These are phyloP conservation scores for Hippocampus abdominalis DNA, from an alignment of 2,113 vertebrate genomes.

Conservation along the genomic window DNA sequence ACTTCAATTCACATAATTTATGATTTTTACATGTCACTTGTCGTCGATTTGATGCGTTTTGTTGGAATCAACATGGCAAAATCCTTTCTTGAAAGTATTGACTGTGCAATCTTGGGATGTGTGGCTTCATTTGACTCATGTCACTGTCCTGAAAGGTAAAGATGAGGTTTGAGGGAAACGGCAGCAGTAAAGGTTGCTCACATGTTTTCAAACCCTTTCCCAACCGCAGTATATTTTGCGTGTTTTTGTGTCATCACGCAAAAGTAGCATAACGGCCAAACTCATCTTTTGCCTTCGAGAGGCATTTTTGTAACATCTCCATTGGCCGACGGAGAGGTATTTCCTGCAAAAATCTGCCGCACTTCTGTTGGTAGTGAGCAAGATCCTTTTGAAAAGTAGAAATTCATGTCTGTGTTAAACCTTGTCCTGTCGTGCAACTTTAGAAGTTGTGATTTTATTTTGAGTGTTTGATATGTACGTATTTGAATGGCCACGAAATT, in stretches of 20 bases:
- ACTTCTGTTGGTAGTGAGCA: neutral
- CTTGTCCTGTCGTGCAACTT: neutral
- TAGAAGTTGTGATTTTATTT: neutral
- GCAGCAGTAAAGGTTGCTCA: neutral
- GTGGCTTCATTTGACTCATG: neutral
- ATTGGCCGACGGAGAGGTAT: too few species aligned
- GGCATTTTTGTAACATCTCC: too few species aligned
- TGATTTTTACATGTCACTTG: neutral
- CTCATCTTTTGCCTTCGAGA: too few species aligned
- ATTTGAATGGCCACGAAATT: neutral
- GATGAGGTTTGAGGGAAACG: neutral
- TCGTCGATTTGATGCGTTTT: constrained; percentile 5
- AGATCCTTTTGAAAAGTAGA: neutral
- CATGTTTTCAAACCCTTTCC: neutral
- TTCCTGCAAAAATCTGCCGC: too few species aligned
- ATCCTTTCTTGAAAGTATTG: neutral
- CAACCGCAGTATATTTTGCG: neutral
- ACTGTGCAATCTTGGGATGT: neutral
- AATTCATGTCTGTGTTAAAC: neutral
- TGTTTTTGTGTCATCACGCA: neutral
- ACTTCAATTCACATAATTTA: neutral
- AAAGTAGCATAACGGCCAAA: too few species aligned
- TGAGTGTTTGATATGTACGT: neutral
- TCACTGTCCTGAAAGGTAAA: neutral
- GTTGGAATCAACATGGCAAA: neutral